A percentile compares a stretch with the other conserved stretches of the same genome.
Evolutionary conservation across 2,797 vertebrate species (phyloP).

Genomic region (Botia almorhae): DNA sequence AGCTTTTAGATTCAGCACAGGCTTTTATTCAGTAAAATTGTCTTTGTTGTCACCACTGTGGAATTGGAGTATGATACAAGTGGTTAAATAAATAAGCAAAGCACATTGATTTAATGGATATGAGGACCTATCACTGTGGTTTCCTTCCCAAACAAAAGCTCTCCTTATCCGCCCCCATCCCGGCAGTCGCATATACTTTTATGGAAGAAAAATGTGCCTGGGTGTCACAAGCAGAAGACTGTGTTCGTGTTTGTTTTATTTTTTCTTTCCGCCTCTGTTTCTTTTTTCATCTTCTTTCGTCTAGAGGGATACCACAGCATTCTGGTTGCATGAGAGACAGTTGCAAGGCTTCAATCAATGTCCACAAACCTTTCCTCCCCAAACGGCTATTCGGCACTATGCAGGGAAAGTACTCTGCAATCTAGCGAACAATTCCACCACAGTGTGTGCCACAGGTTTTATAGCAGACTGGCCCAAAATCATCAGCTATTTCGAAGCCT

Average conservation of each 20-base stretch:
- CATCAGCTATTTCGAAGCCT: slow-evolving; percentile 50
- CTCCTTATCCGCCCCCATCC: slow-evolving; percentile 15
- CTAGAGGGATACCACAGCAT: slow-evolving; percentile 36
- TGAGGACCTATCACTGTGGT: slow-evolving; percentile 21
- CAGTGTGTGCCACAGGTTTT: slow-evolving; percentile 50
- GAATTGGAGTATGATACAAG: slow-evolving; percentile 47
- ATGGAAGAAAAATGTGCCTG: slow-evolving; percentile 59
- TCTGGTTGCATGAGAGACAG: slow-evolving; percentile 48
- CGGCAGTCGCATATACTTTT: slow-evolving; percentile 51
- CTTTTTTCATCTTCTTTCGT: slow-evolving; percentile 16
- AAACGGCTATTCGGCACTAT: slow-evolving; percentile 60
- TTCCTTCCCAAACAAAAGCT: slow-evolving; percentile 33
- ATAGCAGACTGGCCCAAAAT: slow-evolving; percentile 56
- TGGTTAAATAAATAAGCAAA: slow-evolving; percentile 47
- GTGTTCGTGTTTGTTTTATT: slow-evolving; percentile 31
- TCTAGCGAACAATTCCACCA: slow-evolving; percentile 66
- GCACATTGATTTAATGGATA: slow-evolving; percentile 42
- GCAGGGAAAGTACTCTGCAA: slow-evolving; percentile 66
- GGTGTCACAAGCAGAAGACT: slow-evolving; percentile 34
- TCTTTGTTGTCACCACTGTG: neutral
- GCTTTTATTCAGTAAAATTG: slow-evolving; percentile 36
- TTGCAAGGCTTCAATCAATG: slow-evolving; percentile 40
- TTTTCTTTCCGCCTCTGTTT: neutral
- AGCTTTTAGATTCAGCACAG: slow-evolving; percentile 26
- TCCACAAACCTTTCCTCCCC: slow-evolving; percentile 49